Evolutionary conservation across 1,140 invertebrate species (phyloP), one percentile per base, ranked within the genome.

Genomic region (Drosophila tsacasi): DNA sequence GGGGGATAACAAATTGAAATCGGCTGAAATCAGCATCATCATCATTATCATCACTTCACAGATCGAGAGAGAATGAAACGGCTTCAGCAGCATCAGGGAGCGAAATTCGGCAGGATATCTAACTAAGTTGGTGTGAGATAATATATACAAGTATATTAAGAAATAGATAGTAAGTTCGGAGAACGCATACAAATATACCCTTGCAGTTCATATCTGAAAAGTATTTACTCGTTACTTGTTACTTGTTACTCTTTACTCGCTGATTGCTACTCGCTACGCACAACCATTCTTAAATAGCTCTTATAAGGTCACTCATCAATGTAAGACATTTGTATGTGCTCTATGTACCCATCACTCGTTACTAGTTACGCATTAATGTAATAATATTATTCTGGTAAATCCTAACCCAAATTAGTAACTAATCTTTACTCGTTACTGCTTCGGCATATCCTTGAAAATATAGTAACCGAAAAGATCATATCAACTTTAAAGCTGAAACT

Each of bases 101-200:
- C 35, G 4, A 68, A 25, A 27, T 68, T 68, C 44, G 25, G 25
- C 19, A 64, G 50, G 25, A 64, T 23, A 30, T 32, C 57, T 37
- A 61, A 67, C 32, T 47, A 67, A 67, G 57, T 66, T 47, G n/a
- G 50, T 66, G 61, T 59, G 6, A 32, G 13, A 42, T 61, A 15
- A 15, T 21, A 23, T 15, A 15, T 1, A 8, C 5, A 47, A 3
- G 17, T 17, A 17, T 21, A 15, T 46, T 46, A 47, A 25, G 21
- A 0, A 15, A 47, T 23, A 47, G 8, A 0, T 7, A 47, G 1
- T 25, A 17, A 23, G 21, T 15, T 47, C 1, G 21, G 3, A 0
- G 0, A 46, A 15, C 19, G 5, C 5, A 21, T 46, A 46, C 2
- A 13, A 44, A 23, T 5, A 21, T 21, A 12, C 5, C 42, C 12